Base-by-base conservation (phyloP, 2,888 invertebrate genomes). In the Anodontia alba region DNA sequence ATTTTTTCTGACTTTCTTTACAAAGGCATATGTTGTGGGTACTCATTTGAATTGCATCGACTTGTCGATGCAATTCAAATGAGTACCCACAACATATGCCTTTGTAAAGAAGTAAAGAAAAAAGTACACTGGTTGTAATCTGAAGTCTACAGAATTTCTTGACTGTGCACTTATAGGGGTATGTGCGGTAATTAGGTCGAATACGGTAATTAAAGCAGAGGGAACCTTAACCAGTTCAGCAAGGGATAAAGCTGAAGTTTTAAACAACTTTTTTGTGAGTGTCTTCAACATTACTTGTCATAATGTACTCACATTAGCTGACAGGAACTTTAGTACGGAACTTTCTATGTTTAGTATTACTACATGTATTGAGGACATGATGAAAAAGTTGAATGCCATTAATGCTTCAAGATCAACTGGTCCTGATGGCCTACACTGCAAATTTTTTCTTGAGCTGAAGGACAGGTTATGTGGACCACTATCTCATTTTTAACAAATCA, bases 401-500 rank as follows among this genome's bases (percentile, higher is more conserved):
- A 69, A 69, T 23, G 42, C 46, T 38, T 43, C 69, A 42, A 69
- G 38, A 23, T 69, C 69, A 29, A 7, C 69, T 29, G 69, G 69
- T 26, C 69, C 69, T 12, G 69, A 69, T 69, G 69, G 69, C 29
- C 26, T 69, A 12, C 69, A 69, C 7, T 43, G 29, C 29, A 69
- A 69, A 38, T n/a, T 69, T 42, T 29, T 69, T 36, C 26, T 69
- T 46, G 69, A 69, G 33, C 26, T 69, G 26, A 69, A 69, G 23
- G 69, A 69, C n/a, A 15, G 7, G 38, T 15, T 69, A 43, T 69
- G 46, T 33, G 33, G 23, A 43, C 69, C 69, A 38, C 23, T 69
- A 23, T 42, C 69, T 69, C 12, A 43, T 74, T 20, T 74, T 74
- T 20, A 62, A 74, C n/a, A 62, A 74, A 66, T 74, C 74, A 29